These are phyloP conservation scores for Trematomus bernacchii DNA, from an alignment of 2,797 vertebrate genomes.

Conservation along the genomic window DNA sequence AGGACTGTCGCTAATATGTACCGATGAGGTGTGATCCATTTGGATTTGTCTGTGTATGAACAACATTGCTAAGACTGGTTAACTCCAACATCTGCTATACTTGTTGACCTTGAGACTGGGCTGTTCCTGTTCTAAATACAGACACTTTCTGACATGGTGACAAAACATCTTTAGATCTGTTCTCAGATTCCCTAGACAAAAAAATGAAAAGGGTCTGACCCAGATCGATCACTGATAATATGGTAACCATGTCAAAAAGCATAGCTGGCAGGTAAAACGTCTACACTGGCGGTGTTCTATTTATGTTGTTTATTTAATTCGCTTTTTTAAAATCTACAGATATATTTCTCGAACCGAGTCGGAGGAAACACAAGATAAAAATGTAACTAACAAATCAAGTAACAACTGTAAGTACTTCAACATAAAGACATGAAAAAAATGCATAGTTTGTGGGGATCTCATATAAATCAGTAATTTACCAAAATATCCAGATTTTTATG, in stretches of 20 bases:
- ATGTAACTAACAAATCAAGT: background rate
- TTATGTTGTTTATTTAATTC: background rate
- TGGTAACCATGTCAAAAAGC: background rate
- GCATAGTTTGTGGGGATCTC: no score
- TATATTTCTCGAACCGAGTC: background rate
- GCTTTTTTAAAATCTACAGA: background rate
- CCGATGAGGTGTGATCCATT: conserved; percentile 32
- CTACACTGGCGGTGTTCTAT: background rate
- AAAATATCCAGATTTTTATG: background rate
- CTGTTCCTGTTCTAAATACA: background rate
- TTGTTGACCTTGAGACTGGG: conserved; percentile 24
- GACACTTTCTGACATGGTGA: background rate
- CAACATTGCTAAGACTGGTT: conserved; percentile 9
- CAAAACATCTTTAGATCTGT: background rate
- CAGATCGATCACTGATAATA: background rate
- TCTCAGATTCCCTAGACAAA: background rate
- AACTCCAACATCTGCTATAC: conserved; percentile 7
- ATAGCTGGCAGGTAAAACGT: background rate
- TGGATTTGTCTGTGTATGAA: conserved; percentile 18
- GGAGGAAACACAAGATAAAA: background rate
- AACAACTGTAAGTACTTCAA: background rate
- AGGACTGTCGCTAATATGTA: conserved; percentile 38
- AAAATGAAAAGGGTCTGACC: background rate
- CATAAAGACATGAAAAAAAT: background rate
- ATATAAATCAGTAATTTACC: background rate